Percentiles rank a stretch among this genome's conserved stretches.
These are phyloP conservation scores for Melierax canorus DNA, from an alignment of 2,113 vertebrate genomes.

Conservation along the genomic window DNA sequence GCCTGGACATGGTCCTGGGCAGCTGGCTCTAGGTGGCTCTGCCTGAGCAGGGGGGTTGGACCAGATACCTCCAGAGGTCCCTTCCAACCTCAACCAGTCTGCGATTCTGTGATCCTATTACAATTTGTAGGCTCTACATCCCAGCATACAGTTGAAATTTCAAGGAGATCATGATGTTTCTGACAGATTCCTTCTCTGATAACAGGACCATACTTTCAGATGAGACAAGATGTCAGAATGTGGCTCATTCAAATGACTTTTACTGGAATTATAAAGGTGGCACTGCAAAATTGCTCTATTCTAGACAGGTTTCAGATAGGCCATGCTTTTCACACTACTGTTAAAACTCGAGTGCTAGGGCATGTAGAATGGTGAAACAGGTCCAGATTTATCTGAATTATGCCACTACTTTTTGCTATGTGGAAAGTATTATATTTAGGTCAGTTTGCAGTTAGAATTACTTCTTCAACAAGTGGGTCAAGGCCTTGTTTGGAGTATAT, in stretches of 20 bases:
- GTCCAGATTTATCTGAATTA: not conserved
- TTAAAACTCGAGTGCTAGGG: not conserved
- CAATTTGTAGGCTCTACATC: not conserved
- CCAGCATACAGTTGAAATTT: not conserved
- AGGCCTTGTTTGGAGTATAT: not conserved
- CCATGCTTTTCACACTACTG: not conserved
- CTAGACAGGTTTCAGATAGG: not conserved
- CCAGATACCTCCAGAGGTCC: too few species aligned
- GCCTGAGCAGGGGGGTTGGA: too few species aligned
- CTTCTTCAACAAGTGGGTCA: not conserved
- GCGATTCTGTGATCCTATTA: not conserved
- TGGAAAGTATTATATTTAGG: not conserved
- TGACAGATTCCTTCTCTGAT: not conserved
- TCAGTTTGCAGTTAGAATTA: not conserved
- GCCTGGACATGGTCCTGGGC: too few species aligned
- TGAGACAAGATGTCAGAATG: not conserved
- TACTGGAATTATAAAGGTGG: not conserved
- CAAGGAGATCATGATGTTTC: not conserved
- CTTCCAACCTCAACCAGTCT: too few species aligned
- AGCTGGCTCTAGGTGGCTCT: too few species aligned
- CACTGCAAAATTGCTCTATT: not conserved
- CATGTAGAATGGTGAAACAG: not conserved
- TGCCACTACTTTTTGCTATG: not conserved
- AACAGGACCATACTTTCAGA: not conserved
- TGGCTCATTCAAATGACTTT: not conserved